These are phyloP conservation scores for Rhincodon typus DNA, from an alignment of 2,797 vertebrate species.

Conservation along the genomic window DNA sequence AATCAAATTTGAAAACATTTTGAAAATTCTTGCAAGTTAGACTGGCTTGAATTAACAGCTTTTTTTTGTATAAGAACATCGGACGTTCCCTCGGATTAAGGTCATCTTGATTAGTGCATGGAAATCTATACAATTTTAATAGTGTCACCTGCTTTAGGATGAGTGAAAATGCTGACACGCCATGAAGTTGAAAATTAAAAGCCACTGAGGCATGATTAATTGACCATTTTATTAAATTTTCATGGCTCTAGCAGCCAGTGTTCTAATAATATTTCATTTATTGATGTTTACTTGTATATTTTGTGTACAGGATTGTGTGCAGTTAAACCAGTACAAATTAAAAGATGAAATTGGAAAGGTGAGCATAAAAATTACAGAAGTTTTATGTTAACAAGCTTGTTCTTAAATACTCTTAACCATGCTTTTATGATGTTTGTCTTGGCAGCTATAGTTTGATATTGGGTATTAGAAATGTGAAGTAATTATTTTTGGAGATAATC, in stretches of 20 bases:
- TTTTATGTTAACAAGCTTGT: not conserved
- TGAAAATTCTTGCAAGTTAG: not conserved
- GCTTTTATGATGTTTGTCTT: not conserved
- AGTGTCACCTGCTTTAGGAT: not conserved
- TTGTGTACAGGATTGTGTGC: conserved; percentile 80
- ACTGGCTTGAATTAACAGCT: not conserved
- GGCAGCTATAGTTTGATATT: not conserved
- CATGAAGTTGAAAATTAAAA: conserved; percentile 7
- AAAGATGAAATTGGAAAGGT: conserved; percentile 99
- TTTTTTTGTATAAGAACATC: not conserved
- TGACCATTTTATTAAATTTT: not conserved
- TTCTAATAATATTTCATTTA: conserved; percentile 11
- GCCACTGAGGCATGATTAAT: not conserved
- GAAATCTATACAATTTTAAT: not conserved
- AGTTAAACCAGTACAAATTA: conserved; percentile 96
- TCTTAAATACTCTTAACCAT: not conserved
- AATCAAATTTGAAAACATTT: not conserved
- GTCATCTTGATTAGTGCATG: not conserved
- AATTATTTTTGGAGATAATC: not conserved
- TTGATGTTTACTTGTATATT: conserved; percentile 24
- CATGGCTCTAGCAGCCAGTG: not conserved
- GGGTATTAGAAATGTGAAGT: not conserved
- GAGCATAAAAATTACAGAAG: conserved; percentile 38
- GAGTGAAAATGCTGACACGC: not conserved
- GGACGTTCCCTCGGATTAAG: not conserved